Conservation (phyloP, 1,140 invertebrate species). For the Tribolium castaneum region DNA sequence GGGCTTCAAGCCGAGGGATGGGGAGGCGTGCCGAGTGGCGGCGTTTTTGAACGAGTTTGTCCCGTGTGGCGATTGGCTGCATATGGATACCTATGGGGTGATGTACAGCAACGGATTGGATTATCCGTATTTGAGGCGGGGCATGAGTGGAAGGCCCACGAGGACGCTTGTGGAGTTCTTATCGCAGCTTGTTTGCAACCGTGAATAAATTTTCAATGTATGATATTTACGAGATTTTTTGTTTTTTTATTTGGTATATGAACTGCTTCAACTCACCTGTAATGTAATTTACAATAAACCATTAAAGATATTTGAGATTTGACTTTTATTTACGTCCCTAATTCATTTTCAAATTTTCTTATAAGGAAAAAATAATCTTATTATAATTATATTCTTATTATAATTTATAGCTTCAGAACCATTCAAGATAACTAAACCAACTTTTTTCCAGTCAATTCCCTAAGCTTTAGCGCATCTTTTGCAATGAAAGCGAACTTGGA, state of each 20-base stretch:
- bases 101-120: constrained; percentile 68
- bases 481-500: too few species aligned
- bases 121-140: constrained; percentile 70
- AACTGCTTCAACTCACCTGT: constrained; percentile 7
- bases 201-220: constrained; percentile 53
- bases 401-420: too few species aligned
- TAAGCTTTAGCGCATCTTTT: too few species aligned
- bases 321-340: neutral
- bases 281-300: neutral
- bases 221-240: neutral
- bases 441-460: too few species aligned
- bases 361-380: too few species aligned
- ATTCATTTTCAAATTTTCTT: too few species aligned
- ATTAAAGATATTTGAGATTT: neutral
- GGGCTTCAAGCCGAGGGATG: constrained; percentile 58
- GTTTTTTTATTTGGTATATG: constrained; percentile 4
- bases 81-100: constrained; percentile 79
- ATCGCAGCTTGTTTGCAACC: constrained; percentile 67
- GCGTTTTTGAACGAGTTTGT: constrained; percentile 80
- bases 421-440: too few species aligned
- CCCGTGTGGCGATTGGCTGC: constrained; percentile 72
- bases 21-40: constrained; percentile 75
- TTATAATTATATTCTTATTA: too few species aligned
- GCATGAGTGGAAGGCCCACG: constrained; percentile 72
- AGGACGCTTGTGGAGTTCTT: constrained; percentile 72